Evolutionary conservation across 2,888 invertebrate genomes (phyloP).

Genomic region (Pycnomerus fuliginosus): DNA sequence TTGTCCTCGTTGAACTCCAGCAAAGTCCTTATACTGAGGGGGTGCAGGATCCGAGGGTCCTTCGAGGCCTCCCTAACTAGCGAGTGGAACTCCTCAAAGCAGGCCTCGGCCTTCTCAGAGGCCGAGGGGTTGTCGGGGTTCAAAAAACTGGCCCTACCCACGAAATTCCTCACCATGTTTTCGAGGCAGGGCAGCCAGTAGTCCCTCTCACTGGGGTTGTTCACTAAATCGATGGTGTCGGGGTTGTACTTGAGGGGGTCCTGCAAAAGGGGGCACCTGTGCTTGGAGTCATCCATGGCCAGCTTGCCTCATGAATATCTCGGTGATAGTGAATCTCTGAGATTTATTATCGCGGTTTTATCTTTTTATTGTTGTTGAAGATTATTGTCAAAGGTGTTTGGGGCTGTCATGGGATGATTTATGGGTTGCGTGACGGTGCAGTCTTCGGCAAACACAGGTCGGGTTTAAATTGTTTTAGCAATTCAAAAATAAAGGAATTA

Average conservation of each 20-base stretch:
- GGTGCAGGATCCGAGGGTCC: slow-evolving; percentile 64
- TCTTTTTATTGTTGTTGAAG: too few species aligned
- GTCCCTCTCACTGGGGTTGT: slow-evolving; percentile 79
- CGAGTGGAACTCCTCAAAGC: slow-evolving; percentile 79
- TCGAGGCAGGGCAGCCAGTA: slow-evolving; percentile 95
- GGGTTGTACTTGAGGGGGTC: slow-evolving; percentile 82
- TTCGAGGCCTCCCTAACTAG: slow-evolving; percentile 72
- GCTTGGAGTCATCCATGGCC: too few species aligned
- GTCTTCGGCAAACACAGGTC: too few species aligned
- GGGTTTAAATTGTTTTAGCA: too few species aligned
- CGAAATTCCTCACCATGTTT: slow-evolving; percentile 81
- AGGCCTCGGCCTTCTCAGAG: slow-evolving; percentile 74
- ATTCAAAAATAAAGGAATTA: too few species aligned
- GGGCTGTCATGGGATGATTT: too few species aligned
- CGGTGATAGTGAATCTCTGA: too few species aligned
- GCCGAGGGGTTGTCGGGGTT: slow-evolving; percentile 76
- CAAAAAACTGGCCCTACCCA: slow-evolving; percentile 77
- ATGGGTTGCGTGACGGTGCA: too few species aligned
- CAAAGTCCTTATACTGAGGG: slow-evolving; percentile 84
- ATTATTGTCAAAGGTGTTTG: too few species aligned
- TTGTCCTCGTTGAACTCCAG: slow-evolving; percentile 91
- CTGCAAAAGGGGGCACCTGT: slow-evolving; percentile 75
- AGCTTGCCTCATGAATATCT: too few species aligned
- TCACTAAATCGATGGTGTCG: slow-evolving; percentile 87
- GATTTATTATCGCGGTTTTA: too few species aligned